A percentile compares a stretch with the other conserved stretches of the same genome.
Evolutionary conservation across 2,888 invertebrate species (phyloP).

Genomic region (Heterodera filipjevi): DNA sequence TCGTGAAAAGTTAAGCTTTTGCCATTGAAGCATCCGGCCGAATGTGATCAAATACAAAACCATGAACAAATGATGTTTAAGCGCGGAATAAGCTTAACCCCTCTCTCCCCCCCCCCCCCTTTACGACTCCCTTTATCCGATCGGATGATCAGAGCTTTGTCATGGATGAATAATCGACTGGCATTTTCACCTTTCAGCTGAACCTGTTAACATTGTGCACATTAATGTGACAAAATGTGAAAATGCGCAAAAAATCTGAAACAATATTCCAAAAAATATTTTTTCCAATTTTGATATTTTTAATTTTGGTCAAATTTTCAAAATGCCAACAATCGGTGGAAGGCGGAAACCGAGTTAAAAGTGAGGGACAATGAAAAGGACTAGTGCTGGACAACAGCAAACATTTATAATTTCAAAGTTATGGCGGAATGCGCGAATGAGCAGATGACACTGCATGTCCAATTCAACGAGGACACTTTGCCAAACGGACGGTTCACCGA

Average conservation of each 20-base stretch:
- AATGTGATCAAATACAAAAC: not conserved
- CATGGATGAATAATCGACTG: not conserved
- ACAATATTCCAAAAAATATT: not conserved
- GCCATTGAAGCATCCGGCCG: not conserved
- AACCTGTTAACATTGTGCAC: not conserved
- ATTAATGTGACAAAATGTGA: slow-evolving; percentile 10
- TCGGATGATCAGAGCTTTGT: not conserved
- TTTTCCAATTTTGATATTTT: not conserved
- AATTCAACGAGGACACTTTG: slow-evolving; percentile 51
- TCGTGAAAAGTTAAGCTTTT: not conserved
- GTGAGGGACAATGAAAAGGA: not conserved
- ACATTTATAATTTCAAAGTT: slow-evolving; percentile 39
- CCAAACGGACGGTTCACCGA: slow-evolving; percentile 57
- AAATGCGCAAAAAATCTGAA: slow-evolving; percentile 1
- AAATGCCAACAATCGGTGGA: not conserved
- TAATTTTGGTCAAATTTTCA: not conserved
- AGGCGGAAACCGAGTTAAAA: slow-evolving; percentile 10
- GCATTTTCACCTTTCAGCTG: not conserved
- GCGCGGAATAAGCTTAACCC: not conserved
- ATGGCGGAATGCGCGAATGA: slow-evolving; percentile 56
- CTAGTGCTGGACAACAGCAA: not conserved
- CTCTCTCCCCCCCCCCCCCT: too few species aligned
- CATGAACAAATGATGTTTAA: not conserved
- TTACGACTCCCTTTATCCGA: not conserved
- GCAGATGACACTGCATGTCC: slow-evolving; percentile 57